phyloP scores from a whole-genome alignment of 30 jellyfish, hydroid and myxozoan genomes.

The Pelagia noctiluca region DNA sequence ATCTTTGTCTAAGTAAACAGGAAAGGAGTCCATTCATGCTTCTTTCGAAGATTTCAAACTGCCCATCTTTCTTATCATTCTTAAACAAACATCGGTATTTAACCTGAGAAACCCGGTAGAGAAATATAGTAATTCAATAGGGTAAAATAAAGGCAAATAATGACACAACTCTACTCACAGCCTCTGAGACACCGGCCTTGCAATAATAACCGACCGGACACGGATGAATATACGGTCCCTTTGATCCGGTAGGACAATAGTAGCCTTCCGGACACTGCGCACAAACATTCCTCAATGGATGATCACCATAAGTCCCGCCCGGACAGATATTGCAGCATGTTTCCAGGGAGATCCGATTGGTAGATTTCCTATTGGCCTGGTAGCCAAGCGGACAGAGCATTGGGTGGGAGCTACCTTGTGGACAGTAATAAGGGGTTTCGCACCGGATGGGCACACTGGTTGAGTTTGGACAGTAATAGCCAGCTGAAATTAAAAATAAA shows the following conservation, averaged over 20 bases:
- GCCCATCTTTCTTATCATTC: too few relatives aligned
- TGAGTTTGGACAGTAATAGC: constrained; percentile 93
- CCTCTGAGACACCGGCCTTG: constrained; percentile 80
- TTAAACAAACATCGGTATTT: too few relatives aligned
- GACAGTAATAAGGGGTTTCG: constrained; percentile 93
- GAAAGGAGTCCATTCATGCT: too few relatives aligned
- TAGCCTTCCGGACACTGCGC: constrained; percentile 92
- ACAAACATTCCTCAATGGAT: constrained; percentile 81
- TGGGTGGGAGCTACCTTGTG: constrained; percentile 76
- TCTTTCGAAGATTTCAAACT: too few relatives aligned
- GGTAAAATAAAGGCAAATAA: neutral
- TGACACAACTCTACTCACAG: constrained; percentile 49
- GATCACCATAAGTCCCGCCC: constrained; percentile 93
- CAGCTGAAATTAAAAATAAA: constrained; percentile 73
- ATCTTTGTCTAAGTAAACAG: too few relatives aligned
- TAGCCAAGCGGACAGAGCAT: constrained; percentile 93
- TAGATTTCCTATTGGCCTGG: constrained; percentile 72
- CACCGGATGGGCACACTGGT: constrained; percentile 87
- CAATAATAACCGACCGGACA: constrained; percentile 96
- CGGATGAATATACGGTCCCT: constrained; percentile 81
- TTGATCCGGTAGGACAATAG: constrained; percentile 94
- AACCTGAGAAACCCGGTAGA: too few relatives aligned
- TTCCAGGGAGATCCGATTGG: constrained; percentile 81
- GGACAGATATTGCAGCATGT: constrained; percentile 89
- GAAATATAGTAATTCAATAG: too few relatives aligned